These are phyloP conservation scores for Aplysia californica DNA, from an alignment of 1,140 invertebrate species.

Conservation along the genomic window DNA sequence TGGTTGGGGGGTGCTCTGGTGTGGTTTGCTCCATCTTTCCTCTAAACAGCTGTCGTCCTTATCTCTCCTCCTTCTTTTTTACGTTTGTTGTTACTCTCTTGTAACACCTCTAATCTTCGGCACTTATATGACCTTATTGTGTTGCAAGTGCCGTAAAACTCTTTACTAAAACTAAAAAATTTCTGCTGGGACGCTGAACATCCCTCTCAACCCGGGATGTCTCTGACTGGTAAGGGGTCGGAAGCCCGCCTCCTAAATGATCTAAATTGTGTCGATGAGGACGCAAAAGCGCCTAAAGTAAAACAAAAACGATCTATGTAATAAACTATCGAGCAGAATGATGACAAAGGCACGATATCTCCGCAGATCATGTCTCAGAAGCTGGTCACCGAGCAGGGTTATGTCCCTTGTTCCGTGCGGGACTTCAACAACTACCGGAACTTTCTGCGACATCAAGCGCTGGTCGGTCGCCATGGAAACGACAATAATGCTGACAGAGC, in stretches of 20 bases:
- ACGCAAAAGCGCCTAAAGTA: neutral
- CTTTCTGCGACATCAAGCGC: constrained; percentile 11
- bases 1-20: too few relatives aligned
- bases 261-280: too few relatives aligned
- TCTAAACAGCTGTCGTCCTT: too few relatives aligned
- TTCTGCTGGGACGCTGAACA: neutral
- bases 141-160: too few relatives aligned
- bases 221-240: neutral
- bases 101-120: too few relatives aligned
- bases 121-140: too few relatives aligned
- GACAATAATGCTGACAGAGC: too few relatives aligned
- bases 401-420: constrained; percentile 1
- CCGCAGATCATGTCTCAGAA: constrained; percentile 11
- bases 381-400: neutral
- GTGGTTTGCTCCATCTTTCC: too few relatives aligned
- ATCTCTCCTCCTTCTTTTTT: too few relatives aligned
- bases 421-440: constrained; percentile 21
- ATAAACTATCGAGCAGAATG: neutral
- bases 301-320: neutral
- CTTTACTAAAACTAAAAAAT: neutral
- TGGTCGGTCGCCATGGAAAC: too few relatives aligned
- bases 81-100: too few relatives aligned
- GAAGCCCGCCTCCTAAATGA: too few relatives aligned
- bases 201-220: neutral
- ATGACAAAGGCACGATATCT: neutral